These are phyloP conservation scores for Pilophorus perplexus DNA, from an alignment of 2,888 invertebrate genomes.

Conservation along the genomic window DNA sequence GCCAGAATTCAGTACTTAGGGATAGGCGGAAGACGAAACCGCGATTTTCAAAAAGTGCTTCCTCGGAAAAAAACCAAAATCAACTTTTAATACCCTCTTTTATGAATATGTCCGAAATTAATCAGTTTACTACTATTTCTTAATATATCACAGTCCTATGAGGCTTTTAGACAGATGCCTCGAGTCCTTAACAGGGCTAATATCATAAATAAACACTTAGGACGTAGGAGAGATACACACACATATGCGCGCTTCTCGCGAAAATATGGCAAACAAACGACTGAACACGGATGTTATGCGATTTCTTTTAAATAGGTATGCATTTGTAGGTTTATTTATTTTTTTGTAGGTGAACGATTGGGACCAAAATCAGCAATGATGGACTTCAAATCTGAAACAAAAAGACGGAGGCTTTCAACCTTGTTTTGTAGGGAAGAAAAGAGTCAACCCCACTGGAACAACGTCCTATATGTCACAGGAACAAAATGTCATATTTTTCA, in stretches of 20 bases:
- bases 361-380: conserved; percentile 24
- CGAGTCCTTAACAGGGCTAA: conserved; percentile 19
- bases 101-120: neutral
- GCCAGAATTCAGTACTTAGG: too few relatives aligned
- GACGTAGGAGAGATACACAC: conserved; percentile 3
- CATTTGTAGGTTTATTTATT: conserved; percentile 22
- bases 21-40: conserved; percentile 7
- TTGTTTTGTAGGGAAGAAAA: too few relatives aligned
- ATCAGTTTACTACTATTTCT: conserved; percentile 7
- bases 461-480: too few relatives aligned
- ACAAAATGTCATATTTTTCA: too few relatives aligned
- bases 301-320: too few relatives aligned
- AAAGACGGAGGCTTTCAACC: neutral
- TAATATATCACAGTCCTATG: conserved; percentile 31
- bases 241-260: too few relatives aligned
- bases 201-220: neutral
- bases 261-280: too few relatives aligned
- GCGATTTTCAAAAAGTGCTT: neutral
- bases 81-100: neutral
- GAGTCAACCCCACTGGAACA: too few relatives aligned
- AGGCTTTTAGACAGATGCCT: conserved; percentile 20
- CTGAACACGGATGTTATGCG: too few relatives aligned
- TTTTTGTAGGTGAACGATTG: conserved; percentile 14
- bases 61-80: neutral
- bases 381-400: conserved; percentile 27